A percentile compares a stretch with the other conserved stretches of the same genome.
Conservation (phyloP, 1,140 invertebrate species). For the Lepidurus packardi region DNA sequence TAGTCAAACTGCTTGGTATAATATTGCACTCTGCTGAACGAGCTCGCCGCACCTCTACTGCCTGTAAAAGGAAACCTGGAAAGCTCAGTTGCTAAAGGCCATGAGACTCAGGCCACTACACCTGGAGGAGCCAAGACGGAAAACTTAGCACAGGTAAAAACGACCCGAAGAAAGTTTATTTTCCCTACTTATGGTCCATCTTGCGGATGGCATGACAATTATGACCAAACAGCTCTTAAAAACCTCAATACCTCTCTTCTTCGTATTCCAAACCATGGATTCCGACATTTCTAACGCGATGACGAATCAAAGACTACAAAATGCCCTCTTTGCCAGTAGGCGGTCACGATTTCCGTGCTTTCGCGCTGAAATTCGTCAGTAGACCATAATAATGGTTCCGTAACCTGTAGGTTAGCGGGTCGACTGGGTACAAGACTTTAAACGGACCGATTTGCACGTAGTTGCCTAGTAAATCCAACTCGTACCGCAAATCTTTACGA, state of each 20-base stretch:
- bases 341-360: too few relatives aligned
- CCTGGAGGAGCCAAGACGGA: constrained; percentile 11
- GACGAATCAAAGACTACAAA: background rate
- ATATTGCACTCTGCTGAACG: background rate
- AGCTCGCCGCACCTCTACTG: constrained; percentile 12
- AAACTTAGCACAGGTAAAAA: background rate
- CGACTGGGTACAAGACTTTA: too few relatives aligned
- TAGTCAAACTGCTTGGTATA: background rate
- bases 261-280: background rate
- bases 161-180: background rate
- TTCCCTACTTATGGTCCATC: background rate
- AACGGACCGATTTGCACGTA: too few relatives aligned
- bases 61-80: background rate
- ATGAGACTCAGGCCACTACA: background rate
- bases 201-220: background rate
- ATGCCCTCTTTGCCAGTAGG: too few relatives aligned
- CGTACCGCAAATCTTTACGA: too few relatives aligned
- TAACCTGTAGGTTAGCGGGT: too few relatives aligned
- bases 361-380: too few relatives aligned
- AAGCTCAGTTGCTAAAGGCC: constrained; percentile 9
- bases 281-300: background rate
- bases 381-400: too few relatives aligned
- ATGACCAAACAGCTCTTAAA: background rate
- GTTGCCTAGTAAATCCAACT: too few relatives aligned
- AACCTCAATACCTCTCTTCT: background rate